These are phyloP conservation scores for Troides oblongomaculatus DNA, from an alignment of 2,888 invertebrate genomes.

Conservation along the genomic window DNA sequence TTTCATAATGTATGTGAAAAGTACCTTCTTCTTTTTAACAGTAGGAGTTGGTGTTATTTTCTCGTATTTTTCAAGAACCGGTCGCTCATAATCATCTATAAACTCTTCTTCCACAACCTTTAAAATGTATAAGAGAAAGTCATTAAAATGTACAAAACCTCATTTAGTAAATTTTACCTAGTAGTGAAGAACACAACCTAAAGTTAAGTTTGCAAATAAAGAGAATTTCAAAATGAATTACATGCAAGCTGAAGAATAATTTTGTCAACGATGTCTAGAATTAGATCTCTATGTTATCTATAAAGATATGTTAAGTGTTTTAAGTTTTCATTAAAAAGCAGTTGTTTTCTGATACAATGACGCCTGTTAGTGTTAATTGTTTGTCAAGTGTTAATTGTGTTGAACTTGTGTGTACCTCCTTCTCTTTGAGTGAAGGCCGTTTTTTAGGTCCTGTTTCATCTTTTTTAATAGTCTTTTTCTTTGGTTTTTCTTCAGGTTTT, in stretches of 20 bases:
- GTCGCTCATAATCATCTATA: constrained; percentile 87
- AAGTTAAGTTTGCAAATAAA: not conserved
- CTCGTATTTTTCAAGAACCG: constrained; percentile 86
- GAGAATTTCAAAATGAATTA: not conserved
- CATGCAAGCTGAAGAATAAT: not conserved
- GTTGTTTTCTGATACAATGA: not conserved
- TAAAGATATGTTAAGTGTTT: not conserved
- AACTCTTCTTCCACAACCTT: constrained; percentile 73
- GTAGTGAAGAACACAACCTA: not conserved
- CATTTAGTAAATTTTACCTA: not conserved
- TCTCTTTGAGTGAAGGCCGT: constrained; percentile 69
- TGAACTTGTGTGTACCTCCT: constrained; percentile 57
- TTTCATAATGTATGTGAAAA: not conserved
- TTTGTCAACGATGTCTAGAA: not conserved
- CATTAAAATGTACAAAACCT: not conserved
- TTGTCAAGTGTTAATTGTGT: constrained; percentile 34
- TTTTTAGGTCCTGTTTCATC: constrained; percentile 67
- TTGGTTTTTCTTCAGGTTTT: constrained; percentile 72
- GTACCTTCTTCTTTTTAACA: constrained; percentile 78
- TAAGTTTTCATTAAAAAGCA: not conserved
- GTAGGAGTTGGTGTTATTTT: constrained; percentile 75
- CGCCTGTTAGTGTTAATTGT: constrained; percentile 42
- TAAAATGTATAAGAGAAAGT: constrained; percentile 36
- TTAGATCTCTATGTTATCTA: not conserved
- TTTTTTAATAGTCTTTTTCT: constrained; percentile 63